Conservation (phyloP, 2,113 vertebrate species). For the Oreochromis niloticus region DNA sequence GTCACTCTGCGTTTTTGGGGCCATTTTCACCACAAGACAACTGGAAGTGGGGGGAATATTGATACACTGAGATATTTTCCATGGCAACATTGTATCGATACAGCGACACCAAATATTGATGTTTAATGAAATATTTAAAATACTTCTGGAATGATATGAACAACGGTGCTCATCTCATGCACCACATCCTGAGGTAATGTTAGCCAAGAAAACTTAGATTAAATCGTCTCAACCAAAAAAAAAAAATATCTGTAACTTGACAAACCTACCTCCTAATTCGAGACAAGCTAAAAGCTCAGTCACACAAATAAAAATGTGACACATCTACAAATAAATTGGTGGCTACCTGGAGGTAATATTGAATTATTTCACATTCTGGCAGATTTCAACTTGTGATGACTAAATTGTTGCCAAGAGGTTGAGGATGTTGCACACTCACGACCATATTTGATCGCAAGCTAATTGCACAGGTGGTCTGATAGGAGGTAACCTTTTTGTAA, state of each 20-base stretch:
- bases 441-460: neutral
- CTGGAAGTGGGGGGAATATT: neutral
- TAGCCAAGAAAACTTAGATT: neutral
- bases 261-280: neutral
- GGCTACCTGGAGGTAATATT: neutral
- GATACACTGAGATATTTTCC: neutral
- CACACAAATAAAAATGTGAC: neutral
- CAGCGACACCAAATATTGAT: neutral
- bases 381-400: neutral
- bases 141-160: neutral
- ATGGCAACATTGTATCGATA: neutral
- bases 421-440: neutral
- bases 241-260: rapidly evolving
- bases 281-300: neutral
- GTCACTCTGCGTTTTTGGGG: neutral
- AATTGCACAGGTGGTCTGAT: neutral
- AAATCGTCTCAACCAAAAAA: neutral
- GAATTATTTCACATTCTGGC: neutral
- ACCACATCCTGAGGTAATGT: neutral
- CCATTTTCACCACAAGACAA: neutral
- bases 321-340: neutral
- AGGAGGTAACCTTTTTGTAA: neutral
- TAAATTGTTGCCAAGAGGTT: neutral
- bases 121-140: neutral
- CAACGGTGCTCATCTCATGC: neutral